phyloP scores from a whole-genome alignment of 2,888 invertebrate species.

The Sylvicola cinctus region DNA sequence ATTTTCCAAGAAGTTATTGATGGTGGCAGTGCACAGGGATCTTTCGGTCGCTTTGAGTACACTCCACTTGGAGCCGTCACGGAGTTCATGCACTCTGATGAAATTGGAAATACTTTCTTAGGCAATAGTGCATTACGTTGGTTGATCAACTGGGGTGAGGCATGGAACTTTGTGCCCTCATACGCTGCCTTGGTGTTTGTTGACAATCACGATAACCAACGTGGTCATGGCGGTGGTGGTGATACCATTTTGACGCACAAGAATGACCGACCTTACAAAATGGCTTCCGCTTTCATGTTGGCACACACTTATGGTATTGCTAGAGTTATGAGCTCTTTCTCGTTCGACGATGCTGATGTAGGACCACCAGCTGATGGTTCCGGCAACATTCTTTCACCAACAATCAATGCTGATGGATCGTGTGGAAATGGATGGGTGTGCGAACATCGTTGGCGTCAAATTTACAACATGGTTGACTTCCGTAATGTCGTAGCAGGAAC shows the following conservation, averaged over 20 bases:
- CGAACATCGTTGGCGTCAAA: conserved; percentile 70
- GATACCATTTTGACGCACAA: conserved; percentile 46
- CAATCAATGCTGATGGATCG: conserved; percentile 37
- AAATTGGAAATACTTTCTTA: conserved; percentile 30
- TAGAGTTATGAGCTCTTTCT: conserved; percentile 70
- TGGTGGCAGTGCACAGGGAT: conserved; percentile 3
- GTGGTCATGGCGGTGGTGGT: conserved; percentile 44
- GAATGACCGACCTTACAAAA: conserved; percentile 42
- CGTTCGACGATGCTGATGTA: conserved; percentile 37
- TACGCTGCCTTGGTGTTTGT: conserved; percentile 51
- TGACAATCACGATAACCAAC: conserved; percentile 83
- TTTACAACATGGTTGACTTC: conserved; percentile 59
- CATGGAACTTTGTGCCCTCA: conserved; percentile 42
- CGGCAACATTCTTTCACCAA: conserved; percentile 43
- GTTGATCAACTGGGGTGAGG: conserved; percentile 39
- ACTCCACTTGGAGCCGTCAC: conserved; percentile 37
- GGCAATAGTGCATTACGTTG: conserved; percentile 41
- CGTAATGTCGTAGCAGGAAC: conserved; percentile 43
- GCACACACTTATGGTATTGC: conserved; percentile 66
- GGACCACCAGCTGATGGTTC: conserved; percentile 43
- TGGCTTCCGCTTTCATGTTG: conserved; percentile 70
- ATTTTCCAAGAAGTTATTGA: conserved; percentile 62
- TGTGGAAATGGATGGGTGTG: conserved; percentile 63
- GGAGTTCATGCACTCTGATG: conserved; percentile 37
- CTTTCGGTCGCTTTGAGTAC: conserved; percentile 20